Conservation (phyloP, 1,140 invertebrate species). For the Bombus pascuorum region DNA sequence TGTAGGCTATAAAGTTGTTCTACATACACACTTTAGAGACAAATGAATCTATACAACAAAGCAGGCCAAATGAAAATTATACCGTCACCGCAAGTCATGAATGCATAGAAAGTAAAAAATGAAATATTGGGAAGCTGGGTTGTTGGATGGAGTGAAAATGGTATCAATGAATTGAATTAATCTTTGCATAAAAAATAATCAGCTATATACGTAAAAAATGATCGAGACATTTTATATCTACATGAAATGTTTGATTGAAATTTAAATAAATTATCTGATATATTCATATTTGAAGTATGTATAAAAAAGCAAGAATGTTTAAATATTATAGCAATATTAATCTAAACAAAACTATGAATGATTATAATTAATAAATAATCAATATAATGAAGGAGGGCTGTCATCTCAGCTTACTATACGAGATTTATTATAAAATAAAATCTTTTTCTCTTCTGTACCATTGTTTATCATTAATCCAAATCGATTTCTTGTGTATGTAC, state of each 20-base stretch:
- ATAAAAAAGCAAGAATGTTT: neutral
- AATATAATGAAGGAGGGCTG: slow-evolving; percentile 17
- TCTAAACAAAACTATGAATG: neutral
- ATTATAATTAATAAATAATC: neutral
- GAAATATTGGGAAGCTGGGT: slow-evolving; percentile 41
- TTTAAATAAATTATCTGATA: slow-evolving; percentile 1
- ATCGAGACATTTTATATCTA: neutral
- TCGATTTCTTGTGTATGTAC: neutral
- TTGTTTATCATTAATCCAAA: neutral
- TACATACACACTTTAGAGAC: slow-evolving; percentile 60
- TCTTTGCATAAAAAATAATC: slow-evolving; percentile 41
- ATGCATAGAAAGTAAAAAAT: slow-evolving; percentile 64
- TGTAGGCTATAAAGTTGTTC: slow-evolving; percentile 61
- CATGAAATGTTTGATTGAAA: neutral
- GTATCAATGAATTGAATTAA: slow-evolving; percentile 60
- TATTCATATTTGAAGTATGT: slow-evolving; percentile 1
- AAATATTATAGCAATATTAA: neutral
- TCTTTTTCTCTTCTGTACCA: neutral
- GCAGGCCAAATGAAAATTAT: slow-evolving; percentile 68
- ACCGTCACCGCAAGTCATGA: slow-evolving; percentile 74
- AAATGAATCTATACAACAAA: slow-evolving; percentile 63
- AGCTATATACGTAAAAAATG: neutral
- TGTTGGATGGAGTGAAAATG: slow-evolving; percentile 48
- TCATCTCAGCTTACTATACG: slow-evolving; percentile 17
- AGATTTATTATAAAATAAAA: neutral